Conservation (phyloP, 2,113 vertebrate genomes). For the Psilopogon haemacephalus region DNA sequence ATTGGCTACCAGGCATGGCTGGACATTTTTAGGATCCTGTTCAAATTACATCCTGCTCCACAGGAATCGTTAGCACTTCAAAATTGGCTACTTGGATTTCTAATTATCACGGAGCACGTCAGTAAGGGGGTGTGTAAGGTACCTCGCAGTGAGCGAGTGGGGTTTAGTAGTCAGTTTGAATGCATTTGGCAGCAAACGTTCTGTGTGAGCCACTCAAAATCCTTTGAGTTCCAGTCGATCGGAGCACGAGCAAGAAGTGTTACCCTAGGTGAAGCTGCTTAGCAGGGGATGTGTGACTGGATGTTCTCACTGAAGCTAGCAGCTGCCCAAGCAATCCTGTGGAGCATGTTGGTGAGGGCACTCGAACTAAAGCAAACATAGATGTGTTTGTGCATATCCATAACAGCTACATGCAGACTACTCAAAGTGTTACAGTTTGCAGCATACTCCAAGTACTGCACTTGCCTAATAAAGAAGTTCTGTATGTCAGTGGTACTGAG, state of each 20-base stretch:
- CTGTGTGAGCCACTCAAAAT: constrained; percentile 9
- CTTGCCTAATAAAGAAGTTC: neutral
- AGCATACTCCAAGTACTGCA: neutral
- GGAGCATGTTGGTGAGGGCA: neutral
- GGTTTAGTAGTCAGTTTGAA: neutral
- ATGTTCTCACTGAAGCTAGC: neutral
- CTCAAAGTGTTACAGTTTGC: neutral
- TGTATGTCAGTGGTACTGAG: neutral
- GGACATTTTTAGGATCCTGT: neutral
- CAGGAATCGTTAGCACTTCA: neutral
- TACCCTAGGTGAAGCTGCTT: neutral
- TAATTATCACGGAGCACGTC: too few species aligned
- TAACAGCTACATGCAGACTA: too few species aligned
- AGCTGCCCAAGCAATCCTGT: neutral
- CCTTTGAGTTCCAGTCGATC: neutral
- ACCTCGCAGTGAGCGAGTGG: accelerated
- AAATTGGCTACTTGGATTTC: neutral
- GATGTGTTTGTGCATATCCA: accelerated
- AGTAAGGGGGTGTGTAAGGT: neutral
- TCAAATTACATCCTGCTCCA: neutral
- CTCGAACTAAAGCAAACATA: neutral
- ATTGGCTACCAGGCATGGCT: neutral
- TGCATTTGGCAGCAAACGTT: neutral
- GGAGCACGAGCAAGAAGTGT: neutral
- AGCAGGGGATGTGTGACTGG: neutral